A percentile compares a stretch with the other conserved stretches of the same genome.
Evolutionary conservation across 2,797 vertebrate genomes (phyloP).

Genomic region (Xerus rutilus): DNA sequence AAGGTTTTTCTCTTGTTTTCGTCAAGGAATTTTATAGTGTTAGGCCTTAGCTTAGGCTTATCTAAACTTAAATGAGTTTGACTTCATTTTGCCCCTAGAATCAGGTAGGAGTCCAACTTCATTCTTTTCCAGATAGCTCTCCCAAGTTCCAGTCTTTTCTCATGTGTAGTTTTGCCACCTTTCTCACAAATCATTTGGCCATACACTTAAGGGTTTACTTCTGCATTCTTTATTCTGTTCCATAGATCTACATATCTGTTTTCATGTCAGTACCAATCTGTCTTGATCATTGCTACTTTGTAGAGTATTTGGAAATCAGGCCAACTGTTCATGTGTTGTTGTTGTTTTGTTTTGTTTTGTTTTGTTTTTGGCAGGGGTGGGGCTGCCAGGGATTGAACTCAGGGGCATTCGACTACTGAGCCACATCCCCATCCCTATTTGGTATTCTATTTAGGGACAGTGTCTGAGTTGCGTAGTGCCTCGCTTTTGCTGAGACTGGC

Average conservation of each 20-base stretch:
- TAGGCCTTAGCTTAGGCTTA: background rate
- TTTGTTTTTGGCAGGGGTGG: no score
- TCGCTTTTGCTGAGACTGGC: no score
- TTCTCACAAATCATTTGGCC: background rate
- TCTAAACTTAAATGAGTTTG: background rate
- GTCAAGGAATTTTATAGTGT: no score
- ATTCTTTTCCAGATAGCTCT: background rate
- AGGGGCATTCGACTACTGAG: no score
- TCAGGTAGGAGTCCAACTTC: background rate
- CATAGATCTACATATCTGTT: background rate
- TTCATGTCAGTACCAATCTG: background rate
- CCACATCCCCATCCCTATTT: no score
- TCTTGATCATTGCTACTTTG: background rate
- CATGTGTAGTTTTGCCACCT: background rate
- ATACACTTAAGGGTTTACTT: background rate
- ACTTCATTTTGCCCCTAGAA: background rate
- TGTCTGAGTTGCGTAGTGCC: no score
- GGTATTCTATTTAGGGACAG: background rate
- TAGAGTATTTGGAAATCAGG: background rate
- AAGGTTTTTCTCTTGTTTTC: no score
- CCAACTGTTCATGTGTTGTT: no score
- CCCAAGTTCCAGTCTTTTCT: background rate
- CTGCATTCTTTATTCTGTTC: background rate
- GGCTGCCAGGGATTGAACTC: no score
- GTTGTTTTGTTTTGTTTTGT: no score